Evolutionary conservation across 2,113 vertebrate genomes (phyloP).

Genomic region (Sander vitreus): DNA sequence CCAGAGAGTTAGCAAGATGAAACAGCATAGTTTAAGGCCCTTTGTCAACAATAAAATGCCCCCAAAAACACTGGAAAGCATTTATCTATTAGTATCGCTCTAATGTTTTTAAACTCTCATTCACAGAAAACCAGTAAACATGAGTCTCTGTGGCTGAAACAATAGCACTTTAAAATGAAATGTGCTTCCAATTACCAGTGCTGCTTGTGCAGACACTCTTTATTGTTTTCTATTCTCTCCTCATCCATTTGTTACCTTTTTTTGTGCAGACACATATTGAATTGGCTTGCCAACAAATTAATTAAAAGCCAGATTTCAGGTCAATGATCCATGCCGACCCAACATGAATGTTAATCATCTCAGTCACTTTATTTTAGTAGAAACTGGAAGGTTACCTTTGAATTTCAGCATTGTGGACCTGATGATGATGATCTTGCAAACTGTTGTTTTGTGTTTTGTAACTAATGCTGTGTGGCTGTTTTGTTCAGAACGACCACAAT

Average conservation of each 20-base stretch:
- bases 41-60: conserved; percentile 55
- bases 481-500: conserved; percentile 46
- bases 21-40: conserved; percentile 30
- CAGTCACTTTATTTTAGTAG: not conserved
- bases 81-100: conserved; percentile 45
- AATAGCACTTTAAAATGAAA: conserved; percentile 60
- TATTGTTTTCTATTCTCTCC: not conserved
- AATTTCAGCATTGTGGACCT: conserved; percentile 10
- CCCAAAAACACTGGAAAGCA: conserved; percentile 39
- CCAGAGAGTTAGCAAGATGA: conserved; percentile 44
- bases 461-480: conserved; percentile 51
- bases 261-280: conserved; percentile 21
- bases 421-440: conserved; percentile 42
- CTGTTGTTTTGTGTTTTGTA: conserved; percentile 53
- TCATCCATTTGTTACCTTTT: conserved; percentile 35
- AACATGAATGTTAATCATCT: conserved; percentile 10
- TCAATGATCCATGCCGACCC: not conserved
- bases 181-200: conserved; percentile 67
- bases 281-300: conserved; percentile 9
- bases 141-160: conserved; percentile 38
- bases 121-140: conserved; percentile 54
- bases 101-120: conserved; percentile 40
- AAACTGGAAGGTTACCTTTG: conserved; percentile 1
- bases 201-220: conserved; percentile 51
- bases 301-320: conserved; percentile 28